Evolutionary conservation across 2,113 vertebrate genomes (phyloP).

Genomic region (Todiramphus saurophagus): DNA sequence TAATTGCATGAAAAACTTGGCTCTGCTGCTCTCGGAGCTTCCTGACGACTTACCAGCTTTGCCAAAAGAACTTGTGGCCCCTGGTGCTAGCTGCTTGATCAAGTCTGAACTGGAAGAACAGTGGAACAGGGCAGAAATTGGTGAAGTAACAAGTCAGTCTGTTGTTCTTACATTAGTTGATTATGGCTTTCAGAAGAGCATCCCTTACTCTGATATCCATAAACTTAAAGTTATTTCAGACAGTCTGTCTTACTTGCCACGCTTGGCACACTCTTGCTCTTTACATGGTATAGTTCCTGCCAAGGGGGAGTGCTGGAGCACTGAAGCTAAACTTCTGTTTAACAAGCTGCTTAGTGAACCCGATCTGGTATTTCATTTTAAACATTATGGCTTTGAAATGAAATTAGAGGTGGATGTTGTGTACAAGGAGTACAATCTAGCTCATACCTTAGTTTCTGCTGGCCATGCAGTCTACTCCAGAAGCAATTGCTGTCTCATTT

Average conservation of each 20-base stretch:
- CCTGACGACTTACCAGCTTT: conserved; percentile 66
- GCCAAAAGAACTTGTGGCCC: conserved; percentile 61
- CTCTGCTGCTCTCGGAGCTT: conserved; percentile 73
- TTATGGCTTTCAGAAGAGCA: conserved; percentile 74
- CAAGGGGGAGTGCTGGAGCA: conserved; percentile 74
- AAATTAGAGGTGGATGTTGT: conserved; percentile 67
- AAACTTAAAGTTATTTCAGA: conserved; percentile 78
- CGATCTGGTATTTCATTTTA: conserved; percentile 78
- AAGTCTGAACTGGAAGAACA: conserved; percentile 66
- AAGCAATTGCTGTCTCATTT: not conserved
- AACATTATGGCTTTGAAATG: conserved; percentile 23
- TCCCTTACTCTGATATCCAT: conserved; percentile 61
- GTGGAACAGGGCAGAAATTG: conserved; percentile 85
- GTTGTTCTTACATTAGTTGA: conserved; percentile 79
- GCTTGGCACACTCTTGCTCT: conserved; percentile 75
- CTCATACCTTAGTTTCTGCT: conserved; percentile 56
- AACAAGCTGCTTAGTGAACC: conserved; percentile 74
- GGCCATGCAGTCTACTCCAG: conserved; percentile 45
- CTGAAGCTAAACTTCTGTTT: conserved; percentile 76
- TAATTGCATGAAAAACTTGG: conserved; percentile 72
- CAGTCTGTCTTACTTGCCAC: conserved; percentile 72
- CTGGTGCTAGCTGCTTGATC: conserved; percentile 80
- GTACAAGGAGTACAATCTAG: not conserved
- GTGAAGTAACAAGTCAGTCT: conserved; percentile 44
- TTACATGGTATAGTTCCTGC: conserved; percentile 76